Percentiles rank a stretch among this genome's conserved stretches.
Conservation (phyloP, 2,113 vertebrate species). For the Cephalopholis sonnerati region DNA sequence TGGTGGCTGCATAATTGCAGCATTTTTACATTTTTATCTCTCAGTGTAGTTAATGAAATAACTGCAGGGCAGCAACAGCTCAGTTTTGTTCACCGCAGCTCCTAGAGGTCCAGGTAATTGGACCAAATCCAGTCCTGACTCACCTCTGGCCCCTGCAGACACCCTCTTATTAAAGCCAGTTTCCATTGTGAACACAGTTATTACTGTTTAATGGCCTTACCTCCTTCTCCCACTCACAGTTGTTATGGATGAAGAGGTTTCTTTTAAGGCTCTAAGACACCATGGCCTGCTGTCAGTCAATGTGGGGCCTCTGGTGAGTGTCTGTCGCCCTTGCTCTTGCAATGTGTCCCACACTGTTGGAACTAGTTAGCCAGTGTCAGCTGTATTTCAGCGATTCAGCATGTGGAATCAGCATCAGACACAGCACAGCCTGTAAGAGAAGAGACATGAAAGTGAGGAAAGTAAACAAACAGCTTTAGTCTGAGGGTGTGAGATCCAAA, state of each 20-base stretch:
- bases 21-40: not conserved
- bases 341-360: no score
- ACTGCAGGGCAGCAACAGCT: constrained; percentile 8
- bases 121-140: constrained; percentile 21
- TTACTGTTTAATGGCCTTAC: not conserved
- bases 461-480: no score
- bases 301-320: no score
- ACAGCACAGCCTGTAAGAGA: no score
- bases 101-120: constrained; percentile 22
- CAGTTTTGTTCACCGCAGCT: not conserved
- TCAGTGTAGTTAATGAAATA: constrained; percentile 3
- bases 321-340: no score
- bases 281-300: no score
- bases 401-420: no score
- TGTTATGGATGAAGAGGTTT: not conserved
- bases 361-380: no score
- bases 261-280: not conserved
- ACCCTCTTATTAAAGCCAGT: constrained; percentile 20
- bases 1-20: not conserved
- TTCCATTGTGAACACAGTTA: not conserved
- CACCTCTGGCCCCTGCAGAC: constrained; percentile 11
- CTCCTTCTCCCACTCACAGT: not conserved
- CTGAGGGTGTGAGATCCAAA: no score
- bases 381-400: no score
- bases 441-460: no score